Percentiles rank a stretch among this genome's conserved stretches.
These are phyloP conservation scores for Pseudomyrmex concolor DNA, from an alignment of 1,140 invertebrate species.

Conservation along the genomic window DNA sequence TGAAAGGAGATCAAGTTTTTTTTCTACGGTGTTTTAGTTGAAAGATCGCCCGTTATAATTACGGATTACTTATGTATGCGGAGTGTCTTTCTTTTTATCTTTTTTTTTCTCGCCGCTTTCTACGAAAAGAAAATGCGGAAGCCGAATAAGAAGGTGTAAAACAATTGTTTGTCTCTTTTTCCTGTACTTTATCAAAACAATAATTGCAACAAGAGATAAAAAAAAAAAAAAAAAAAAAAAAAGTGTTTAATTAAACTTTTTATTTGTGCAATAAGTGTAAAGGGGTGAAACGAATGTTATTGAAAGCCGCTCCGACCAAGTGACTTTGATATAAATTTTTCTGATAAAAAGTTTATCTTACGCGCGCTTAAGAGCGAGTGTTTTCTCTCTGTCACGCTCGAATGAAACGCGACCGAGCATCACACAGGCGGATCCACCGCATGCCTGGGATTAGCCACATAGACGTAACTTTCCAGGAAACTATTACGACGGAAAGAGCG, in stretches of 20 bases:
- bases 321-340: background rate
- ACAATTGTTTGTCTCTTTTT: too few relatives aligned
- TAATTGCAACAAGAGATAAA: too few relatives aligned
- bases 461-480: conserved; percentile 70
- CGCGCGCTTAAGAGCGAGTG: background rate
- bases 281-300: background rate
- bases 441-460: conserved; percentile 38
- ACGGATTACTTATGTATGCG: too few relatives aligned
- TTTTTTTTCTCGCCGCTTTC: background rate
- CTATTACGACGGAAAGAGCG: conserved; percentile 58
- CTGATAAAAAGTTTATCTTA: background rate
- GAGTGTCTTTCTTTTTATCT: background rate
- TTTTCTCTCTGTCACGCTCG: background rate
- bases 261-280: background rate
- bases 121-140: too few relatives aligned
- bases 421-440: conserved; percentile 16
- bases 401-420: too few relatives aligned
- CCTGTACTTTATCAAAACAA: too few relatives aligned
- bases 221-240: too few relatives aligned
- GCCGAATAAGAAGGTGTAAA: too few relatives aligned
- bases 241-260: background rate
- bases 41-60: conserved; percentile 27
- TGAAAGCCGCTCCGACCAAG: too few relatives aligned
- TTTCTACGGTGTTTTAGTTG: conserved; percentile 12
- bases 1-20: conserved; percentile 66